Percentiles rank a stretch among this genome's conserved stretches.
Evolutionary conservation across 2,888 invertebrate genomes (phyloP).

Genomic region (Melangyna quadrimaculata): DNA sequence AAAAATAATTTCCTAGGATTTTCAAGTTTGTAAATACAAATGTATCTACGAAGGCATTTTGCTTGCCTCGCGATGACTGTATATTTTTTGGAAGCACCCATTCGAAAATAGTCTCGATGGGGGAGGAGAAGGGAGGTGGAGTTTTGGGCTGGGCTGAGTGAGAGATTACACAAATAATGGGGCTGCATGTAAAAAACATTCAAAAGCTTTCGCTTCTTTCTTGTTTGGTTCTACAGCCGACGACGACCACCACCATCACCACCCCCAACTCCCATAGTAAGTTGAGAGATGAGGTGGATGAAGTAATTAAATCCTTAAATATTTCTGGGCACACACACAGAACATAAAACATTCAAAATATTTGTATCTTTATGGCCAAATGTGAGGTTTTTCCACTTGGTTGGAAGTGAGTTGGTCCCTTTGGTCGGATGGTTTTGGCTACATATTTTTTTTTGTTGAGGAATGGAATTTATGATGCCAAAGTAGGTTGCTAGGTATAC

Average conservation of each 20-base stretch:
- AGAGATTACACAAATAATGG: conserved; percentile 6
- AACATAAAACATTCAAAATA: conserved; percentile 50
- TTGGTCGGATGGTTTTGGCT: conserved; percentile 14
- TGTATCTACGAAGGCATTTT: conserved; percentile 16
- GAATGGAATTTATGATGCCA: conserved; percentile 21
- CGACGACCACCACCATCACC: not conserved
- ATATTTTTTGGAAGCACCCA: conserved; percentile 12
- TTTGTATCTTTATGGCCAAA: conserved; percentile 62
- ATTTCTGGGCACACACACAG: conserved; percentile 47
- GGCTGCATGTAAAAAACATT: conserved; percentile 36
- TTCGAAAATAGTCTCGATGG: not conserved
- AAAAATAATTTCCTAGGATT: conserved; percentile 70
- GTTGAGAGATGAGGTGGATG: conserved; percentile 4
- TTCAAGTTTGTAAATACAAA: conserved; percentile 39
- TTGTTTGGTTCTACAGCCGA: not conserved
- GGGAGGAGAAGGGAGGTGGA: not conserved
- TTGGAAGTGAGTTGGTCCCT: conserved; percentile 7
- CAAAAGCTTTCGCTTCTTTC: conserved; percentile 51
- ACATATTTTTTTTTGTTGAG: conserved; percentile 16
- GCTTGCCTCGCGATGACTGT: conserved; percentile 40
- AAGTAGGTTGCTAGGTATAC: not conserved
- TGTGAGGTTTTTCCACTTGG: conserved; percentile 68
- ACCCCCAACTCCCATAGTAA: not conserved
- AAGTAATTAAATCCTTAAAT: conserved; percentile 67
- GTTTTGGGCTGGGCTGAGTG: not conserved